phyloP scores from a whole-genome alignment of 2,888 invertebrate genomes.

The Rhingia rostrata region DNA sequence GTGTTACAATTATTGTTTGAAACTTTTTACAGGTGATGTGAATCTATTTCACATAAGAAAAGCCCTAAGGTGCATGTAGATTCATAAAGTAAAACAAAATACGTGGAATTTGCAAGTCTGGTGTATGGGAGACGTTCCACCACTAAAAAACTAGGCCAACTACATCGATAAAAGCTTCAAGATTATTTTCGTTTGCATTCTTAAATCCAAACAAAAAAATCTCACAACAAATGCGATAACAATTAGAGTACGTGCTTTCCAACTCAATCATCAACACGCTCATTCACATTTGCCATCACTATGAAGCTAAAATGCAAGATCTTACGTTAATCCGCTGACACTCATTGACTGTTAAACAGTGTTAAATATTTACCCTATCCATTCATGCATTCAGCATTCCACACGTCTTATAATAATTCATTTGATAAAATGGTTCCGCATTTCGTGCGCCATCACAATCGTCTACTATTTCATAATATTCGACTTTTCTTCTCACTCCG shows the following conservation, averaged over 20 bases:
- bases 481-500: constrained; percentile 5
- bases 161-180: background rate
- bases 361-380: background rate
- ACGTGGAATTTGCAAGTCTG: no score
- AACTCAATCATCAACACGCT: background rate
- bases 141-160: background rate
- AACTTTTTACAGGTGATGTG: no score
- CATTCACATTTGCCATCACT: constrained; percentile 2
- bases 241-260: constrained; percentile 18
- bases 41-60: no score
- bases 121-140: background rate
- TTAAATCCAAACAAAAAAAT: constrained; percentile 19
- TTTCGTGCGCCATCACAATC: background rate
- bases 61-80: no score
- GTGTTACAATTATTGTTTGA: no score
- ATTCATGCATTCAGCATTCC: constrained; percentile 15
- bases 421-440: constrained; percentile 9
- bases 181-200: constrained; percentile 11
- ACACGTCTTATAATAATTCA: background rate
- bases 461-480: background rate
- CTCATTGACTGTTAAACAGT: constrained; percentile 28
- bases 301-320: constrained; percentile 3
- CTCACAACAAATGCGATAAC: constrained; percentile 16
- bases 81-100: no score
- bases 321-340: constrained; percentile 25